Percentiles rank a stretch among this genome's conserved stretches.
Evolutionary conservation across 2,113 vertebrate species (phyloP).

Genomic region (Morone chrysops): DNA sequence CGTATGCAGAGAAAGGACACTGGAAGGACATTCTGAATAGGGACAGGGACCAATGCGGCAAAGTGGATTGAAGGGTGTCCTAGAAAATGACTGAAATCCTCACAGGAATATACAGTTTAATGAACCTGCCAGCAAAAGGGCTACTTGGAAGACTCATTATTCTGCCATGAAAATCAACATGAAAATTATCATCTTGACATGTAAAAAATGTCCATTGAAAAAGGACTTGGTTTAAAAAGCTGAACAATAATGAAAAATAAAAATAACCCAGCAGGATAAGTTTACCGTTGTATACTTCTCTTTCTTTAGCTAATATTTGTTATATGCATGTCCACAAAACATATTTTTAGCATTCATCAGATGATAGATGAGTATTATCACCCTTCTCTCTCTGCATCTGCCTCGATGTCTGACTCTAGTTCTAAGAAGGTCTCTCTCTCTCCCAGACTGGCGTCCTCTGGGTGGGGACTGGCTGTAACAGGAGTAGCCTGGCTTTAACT

Average conservation of each 20-base stretch:
- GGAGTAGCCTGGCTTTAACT: conserved; percentile 70
- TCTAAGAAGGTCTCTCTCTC: conserved; percentile 28
- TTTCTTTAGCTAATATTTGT: conserved; percentile 1
- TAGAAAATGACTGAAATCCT: conserved; percentile 79
- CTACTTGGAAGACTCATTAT: conserved; percentile 32
- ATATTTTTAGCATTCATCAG: background rate
- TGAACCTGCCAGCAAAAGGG: conserved; percentile 64
- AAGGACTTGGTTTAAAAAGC: background rate
- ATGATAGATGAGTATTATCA: conserved; percentile 11
- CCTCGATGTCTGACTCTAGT: conserved; percentile 18
- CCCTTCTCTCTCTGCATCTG: background rate
- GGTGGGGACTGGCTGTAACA: conserved; percentile 68
- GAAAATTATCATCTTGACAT: conserved; percentile 12
- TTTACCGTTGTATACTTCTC: background rate
- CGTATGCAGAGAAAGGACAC: conserved; percentile 63
- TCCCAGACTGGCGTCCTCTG: conserved; percentile 52
- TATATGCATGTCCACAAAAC: background rate
- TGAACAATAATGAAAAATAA: background rate
- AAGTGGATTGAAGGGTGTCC: conserved; percentile 77
- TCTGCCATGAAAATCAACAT: conserved; percentile 17
- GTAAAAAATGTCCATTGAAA: background rate
- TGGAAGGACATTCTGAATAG: conserved; percentile 74
- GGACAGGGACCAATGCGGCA: conserved; percentile 65
- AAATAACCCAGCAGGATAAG: background rate
- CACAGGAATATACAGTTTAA: conserved; percentile 75